Percentiles rank a stretch among this genome's conserved stretches.
Conservation (phyloP, 2,797 vertebrate genomes). For the Thamnophis elegans region DNA sequence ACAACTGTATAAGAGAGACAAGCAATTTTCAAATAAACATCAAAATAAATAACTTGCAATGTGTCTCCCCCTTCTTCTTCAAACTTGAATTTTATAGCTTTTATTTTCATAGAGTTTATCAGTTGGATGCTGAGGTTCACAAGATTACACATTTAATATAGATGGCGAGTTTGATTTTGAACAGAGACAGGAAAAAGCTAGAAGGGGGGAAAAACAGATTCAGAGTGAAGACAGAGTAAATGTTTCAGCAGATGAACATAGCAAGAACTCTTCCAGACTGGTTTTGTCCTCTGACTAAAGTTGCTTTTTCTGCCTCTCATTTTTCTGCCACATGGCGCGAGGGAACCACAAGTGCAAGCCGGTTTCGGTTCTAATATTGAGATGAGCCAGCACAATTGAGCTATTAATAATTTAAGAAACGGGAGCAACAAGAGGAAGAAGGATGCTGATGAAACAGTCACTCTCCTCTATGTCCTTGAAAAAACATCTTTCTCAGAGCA, state of each 20-base stretch:
- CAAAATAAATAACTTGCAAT: not conserved
- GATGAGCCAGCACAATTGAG: constrained; percentile 34
- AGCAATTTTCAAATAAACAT: not conserved
- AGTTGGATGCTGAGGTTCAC: not conserved
- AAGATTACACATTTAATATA: not conserved
- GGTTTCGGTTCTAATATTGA: not conserved
- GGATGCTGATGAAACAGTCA: not conserved
- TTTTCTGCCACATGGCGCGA: not conserved
- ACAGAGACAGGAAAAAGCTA: not conserved
- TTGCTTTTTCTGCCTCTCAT: not conserved
- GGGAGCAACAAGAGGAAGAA: not conserved
- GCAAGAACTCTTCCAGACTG: not conserved
- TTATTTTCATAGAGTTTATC: not conserved
- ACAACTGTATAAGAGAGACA: not conserved
- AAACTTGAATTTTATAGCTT: not conserved
- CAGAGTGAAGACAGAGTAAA: not conserved
- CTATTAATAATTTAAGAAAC: constrained; percentile 25
- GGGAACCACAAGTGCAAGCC: not conserved
- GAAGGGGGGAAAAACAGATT: not conserved
- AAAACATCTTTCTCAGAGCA: not conserved
- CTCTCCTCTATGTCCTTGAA: not conserved
- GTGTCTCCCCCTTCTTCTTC: too few relatives aligned
- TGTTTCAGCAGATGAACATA: not conserved
- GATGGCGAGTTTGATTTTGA: not conserved
- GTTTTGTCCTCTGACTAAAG: not conserved